These are phyloP conservation scores for Steinernema hermaphroditum DNA, from an alignment of 2,888 invertebrate species.

Conservation along the genomic window DNA sequence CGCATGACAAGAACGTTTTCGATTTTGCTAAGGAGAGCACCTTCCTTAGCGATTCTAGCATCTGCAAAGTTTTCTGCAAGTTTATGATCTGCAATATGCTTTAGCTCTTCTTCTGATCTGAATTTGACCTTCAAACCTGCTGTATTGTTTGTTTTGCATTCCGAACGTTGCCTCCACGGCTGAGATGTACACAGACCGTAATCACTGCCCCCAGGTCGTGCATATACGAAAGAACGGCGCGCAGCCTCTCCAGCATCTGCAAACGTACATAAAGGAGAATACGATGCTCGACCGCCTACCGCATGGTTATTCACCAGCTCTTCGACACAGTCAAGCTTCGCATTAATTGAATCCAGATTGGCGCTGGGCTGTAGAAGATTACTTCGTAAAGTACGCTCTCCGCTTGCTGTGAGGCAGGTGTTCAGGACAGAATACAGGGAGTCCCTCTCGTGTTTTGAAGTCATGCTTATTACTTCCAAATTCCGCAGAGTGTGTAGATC, in stretches of 20 bases:
- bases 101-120: too few relatives aligned
- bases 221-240: constrained; percentile 69
- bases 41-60: constrained; percentile 13
- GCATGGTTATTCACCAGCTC: constrained; percentile 75
- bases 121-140: too few relatives aligned
- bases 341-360: constrained; percentile 74
- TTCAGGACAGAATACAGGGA: constrained; percentile 76
- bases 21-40: neutral
- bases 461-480: constrained; percentile 70
- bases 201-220: constrained; percentile 80
- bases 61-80: neutral
- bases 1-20: neutral
- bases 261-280: constrained; percentile 6
- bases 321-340: constrained; percentile 77
- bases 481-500: constrained; percentile 81
- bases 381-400: constrained; percentile 79
- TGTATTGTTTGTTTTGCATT: constrained; percentile 79
- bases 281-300: constrained; percentile 23
- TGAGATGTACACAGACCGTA: constrained; percentile 69
- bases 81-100: too few relatives aligned
- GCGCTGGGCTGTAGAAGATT: constrained; percentile 78
- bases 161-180: constrained; percentile 68
- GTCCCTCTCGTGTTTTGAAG: constrained; percentile 63
- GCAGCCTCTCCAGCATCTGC: constrained; percentile 49
- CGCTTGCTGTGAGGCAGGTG: constrained; percentile 76